phyloP scores from a whole-genome alignment of 2,888 invertebrate genomes.

The Pteria penguin region DNA sequence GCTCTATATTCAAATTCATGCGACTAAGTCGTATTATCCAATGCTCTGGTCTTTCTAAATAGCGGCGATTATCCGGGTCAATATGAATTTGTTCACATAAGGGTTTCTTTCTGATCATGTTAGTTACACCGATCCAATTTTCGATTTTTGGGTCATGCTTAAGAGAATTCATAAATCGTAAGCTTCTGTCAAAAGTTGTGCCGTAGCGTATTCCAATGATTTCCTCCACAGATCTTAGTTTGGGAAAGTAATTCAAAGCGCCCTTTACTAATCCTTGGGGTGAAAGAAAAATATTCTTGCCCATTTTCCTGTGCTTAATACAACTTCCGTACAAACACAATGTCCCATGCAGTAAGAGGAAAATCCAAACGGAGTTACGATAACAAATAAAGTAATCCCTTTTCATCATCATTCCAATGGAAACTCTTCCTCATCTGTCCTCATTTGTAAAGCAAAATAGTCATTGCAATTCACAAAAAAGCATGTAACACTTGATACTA shows the following conservation, averaged over 20 bases:
- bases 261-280: not conserved
- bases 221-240: not conserved
- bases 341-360: too few species aligned
- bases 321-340: too few species aligned
- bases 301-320: not conserved
- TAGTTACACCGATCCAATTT: too few species aligned
- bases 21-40: too few species aligned
- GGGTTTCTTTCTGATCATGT: too few species aligned
- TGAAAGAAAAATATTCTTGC: not conserved
- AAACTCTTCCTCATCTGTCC: too few species aligned
- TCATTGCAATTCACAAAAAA: not conserved
- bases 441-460: not conserved
- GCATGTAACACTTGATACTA: not conserved
- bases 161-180: not conserved
- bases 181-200: not conserved
- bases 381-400: not conserved
- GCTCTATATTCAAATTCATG: too few species aligned
- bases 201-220: not conserved
- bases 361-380: not conserved
- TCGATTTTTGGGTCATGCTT: not conserved
- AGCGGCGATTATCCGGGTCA: too few species aligned
- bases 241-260: not conserved
- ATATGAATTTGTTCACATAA: too few species aligned
- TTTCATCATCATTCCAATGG: not conserved
- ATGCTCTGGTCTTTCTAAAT: too few species aligned